Percentiles rank a stretch among this genome's conserved stretches.
Evolutionary conservation across 1,140 invertebrate genomes (phyloP).

Genomic region (Nasonia longicornis): DNA sequence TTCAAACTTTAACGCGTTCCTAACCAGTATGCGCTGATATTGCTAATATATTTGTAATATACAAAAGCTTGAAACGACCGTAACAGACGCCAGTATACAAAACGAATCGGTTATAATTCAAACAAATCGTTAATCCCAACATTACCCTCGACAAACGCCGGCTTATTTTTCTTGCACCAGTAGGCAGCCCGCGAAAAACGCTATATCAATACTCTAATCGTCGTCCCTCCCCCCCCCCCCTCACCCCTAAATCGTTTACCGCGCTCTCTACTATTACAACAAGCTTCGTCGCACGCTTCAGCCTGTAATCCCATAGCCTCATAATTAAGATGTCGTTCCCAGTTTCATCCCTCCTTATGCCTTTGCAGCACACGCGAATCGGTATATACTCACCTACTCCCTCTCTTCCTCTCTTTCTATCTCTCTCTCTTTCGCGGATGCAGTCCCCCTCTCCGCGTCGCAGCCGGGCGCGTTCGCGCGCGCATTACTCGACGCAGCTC

Average conservation of each 20-base stretch:
- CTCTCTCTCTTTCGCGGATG: background rate
- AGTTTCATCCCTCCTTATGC: background rate
- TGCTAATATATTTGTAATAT: too few species aligned
- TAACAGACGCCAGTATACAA: too few species aligned
- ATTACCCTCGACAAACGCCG: too few species aligned
- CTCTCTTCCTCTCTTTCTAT: background rate
- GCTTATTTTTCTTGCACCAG: too few species aligned
- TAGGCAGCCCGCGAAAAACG: background rate
- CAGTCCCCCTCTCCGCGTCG: background rate
- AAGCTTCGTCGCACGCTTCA: background rate
- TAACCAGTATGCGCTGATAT: too few species aligned
- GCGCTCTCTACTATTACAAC: background rate
- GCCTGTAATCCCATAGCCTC: background rate
- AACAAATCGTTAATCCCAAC: too few species aligned
- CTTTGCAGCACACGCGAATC: background rate
- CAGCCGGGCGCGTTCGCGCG: background rate
- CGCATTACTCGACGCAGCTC: slow-evolving; percentile 24
- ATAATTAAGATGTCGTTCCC: background rate
- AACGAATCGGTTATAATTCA: too few species aligned
- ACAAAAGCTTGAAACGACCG: too few species aligned
- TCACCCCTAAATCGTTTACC: background rate
- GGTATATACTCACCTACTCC: background rate
- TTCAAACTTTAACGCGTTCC: too few species aligned
- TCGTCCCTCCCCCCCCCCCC: too few species aligned
- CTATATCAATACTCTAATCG: background rate